Percentiles rank a stretch among this genome's conserved stretches.
These are phyloP conservation scores for Hyppa rectilinea DNA, from an alignment of 2,888 invertebrate species.

Conservation along the genomic window DNA sequence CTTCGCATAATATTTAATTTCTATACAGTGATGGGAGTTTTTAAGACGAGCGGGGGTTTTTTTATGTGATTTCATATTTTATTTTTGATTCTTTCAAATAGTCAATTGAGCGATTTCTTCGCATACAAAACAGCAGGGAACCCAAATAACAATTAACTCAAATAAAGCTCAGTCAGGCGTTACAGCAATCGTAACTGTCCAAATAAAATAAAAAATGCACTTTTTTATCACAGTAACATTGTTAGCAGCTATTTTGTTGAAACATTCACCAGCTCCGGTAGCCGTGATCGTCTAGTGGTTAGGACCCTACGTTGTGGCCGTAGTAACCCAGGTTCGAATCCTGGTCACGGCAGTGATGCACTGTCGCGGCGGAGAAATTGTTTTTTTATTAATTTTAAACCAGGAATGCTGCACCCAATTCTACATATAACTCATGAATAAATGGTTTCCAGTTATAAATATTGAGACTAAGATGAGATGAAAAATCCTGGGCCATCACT, in stretches of 20 bases:
- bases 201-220: conserved; percentile 51
- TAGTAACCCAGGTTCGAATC: conserved; percentile 94
- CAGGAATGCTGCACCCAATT: too few species aligned
- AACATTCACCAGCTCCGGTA: conserved; percentile 24
- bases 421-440: too few species aligned
- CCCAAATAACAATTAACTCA: conserved; percentile 11
- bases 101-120: not conserved
- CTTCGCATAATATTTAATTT: too few species aligned
- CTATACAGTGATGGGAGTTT: too few species aligned
- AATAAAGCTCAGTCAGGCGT: conserved; percentile 33
- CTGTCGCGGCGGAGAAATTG: conserved; percentile 3
- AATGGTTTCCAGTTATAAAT: not conserved
- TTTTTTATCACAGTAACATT: conserved; percentile 26
- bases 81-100: too few species aligned
- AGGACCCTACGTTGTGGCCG: conserved; percentile 95
- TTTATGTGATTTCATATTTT: too few species aligned
- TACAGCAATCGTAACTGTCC: conserved; percentile 4
- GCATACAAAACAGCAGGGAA: not conserved
- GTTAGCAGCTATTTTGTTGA: not conserved
- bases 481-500: not conserved
- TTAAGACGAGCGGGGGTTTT: too few species aligned
- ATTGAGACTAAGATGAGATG: not conserved
- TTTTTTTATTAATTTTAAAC: not conserved
- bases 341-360: conserved; percentile 82
- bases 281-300: conserved; percentile 86